Base-by-base conservation (phyloP, 2,888 invertebrate genomes). In the Notocelia uddmanniana region DNA sequence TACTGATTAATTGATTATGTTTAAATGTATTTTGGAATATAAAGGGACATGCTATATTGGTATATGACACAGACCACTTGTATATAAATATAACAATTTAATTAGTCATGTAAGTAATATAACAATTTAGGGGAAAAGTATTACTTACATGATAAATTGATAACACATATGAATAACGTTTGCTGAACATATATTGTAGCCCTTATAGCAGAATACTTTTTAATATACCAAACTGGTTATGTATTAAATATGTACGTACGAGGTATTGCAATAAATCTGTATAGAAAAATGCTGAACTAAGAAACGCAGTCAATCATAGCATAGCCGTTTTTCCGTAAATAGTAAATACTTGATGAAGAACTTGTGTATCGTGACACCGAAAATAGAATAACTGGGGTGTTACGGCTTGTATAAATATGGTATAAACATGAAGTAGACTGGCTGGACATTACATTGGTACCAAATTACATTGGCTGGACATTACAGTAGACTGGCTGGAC, bases 261-360 rank as follows among this genome's bases (percentile, higher is more conserved):
- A 45, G n/a, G 45, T n/a, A 23, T 41, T 60, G 41, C 18, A 60
- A 48, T 8, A 50, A 31, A 50, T 62, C 31, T 50, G 8, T 13
- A 15, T 19, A 62, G n/a, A 52, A 59, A 55, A 23, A n/a, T 31
- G 52, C n/a, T 54, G 52, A 60, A 60, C 26, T 54, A 52, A 55
- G 62, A 72, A 73, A 74, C 69, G 75, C 67, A 60, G 76, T 74
- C 74, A 70, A 73, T 74, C 74, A 73, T 74, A 60, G 71, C 75
- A 73, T 73, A 75, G 75, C 68, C 37, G 72, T 76, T 76, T 75
- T 72, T 74, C 78, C 75, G 74, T 78, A 76, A 77, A 76, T 77
- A 76, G 80, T 78, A 76, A 77, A 74, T 76, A 79, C 81, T 83
- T 82, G 78, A 79, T 82, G 70, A 80, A 80, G 84, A 86, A 82